Conservation (phyloP, 2,888 invertebrate species). For the Mechanitis messenoides region DNA sequence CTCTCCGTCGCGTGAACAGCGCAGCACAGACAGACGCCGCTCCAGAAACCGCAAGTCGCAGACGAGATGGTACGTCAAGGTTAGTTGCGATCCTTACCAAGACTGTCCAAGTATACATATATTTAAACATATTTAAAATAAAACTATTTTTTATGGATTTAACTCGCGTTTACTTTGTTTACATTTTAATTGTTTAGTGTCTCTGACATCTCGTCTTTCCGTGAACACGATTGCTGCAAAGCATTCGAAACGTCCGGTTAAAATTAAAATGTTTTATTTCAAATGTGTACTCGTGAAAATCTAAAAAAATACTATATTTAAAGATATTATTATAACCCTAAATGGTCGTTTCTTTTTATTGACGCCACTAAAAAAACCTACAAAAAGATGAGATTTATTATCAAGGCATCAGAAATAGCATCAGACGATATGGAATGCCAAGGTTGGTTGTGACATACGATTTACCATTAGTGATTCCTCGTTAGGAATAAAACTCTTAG, state of each 20-base stretch:
- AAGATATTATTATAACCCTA: too few relatives aligned
- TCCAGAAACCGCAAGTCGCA: conserved; percentile 72
- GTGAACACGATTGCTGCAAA: too few relatives aligned
- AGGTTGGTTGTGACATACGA: neutral
- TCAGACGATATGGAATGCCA: neutral
- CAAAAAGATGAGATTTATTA: neutral
- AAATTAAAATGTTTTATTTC: too few relatives aligned
- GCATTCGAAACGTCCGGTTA: too few relatives aligned
- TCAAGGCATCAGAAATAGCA: neutral
- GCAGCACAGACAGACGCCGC: conserved; percentile 58
- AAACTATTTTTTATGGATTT: too few relatives aligned
- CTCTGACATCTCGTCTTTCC: too few relatives aligned
- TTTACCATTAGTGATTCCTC: neutral
- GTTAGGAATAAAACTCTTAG: neutral
- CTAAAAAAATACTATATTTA: too few relatives aligned
- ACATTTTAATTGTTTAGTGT: too few relatives aligned
- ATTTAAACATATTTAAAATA: too few relatives aligned
- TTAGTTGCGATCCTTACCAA: conserved; percentile 59
- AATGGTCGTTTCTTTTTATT: neutral
- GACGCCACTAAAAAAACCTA: neutral
- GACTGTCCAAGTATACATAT: neutral
- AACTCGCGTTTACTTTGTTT: too few relatives aligned
- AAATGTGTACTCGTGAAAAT: too few relatives aligned
- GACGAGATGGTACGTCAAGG: conserved; percentile 84
- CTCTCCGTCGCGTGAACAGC: conserved; percentile 58